phyloP scores from a whole-genome alignment of 1,140 invertebrate species.

The Monochamus saltuarius region DNA sequence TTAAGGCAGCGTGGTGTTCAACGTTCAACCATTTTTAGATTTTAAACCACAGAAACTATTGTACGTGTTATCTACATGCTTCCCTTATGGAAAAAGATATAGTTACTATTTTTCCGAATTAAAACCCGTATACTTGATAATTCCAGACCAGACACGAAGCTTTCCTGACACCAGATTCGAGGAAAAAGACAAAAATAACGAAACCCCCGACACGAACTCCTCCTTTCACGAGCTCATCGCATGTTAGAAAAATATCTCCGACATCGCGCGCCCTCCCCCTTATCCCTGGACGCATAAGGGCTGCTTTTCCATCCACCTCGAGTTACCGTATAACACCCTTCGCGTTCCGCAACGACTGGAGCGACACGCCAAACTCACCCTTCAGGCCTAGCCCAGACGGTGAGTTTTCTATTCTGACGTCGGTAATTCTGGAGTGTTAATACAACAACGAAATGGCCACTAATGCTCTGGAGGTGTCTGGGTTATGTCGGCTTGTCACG shows the following conservation, averaged over 20 bases:
- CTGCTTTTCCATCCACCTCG: constrained; percentile 11
- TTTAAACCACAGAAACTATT: too few species aligned
- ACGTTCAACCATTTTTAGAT: too few species aligned
- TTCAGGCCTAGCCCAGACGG: constrained; percentile 12
- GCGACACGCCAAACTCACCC: constrained; percentile 18
- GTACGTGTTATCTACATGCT: too few species aligned
- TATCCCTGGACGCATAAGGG: constrained; percentile 17
- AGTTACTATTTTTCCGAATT: too few species aligned
- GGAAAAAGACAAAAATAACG: too few species aligned
- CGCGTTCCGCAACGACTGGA: constrained; percentile 6
- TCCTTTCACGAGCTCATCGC: constrained; percentile 23
- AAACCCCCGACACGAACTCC: too few species aligned
- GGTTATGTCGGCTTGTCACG: constrained; percentile 45
- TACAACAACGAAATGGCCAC: constrained; percentile 51
- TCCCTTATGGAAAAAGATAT: too few species aligned
- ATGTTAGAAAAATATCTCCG: constrained; percentile 33
- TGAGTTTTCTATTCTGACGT: constrained; percentile 20
- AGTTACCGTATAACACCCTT: constrained; percentile 26
- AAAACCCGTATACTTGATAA: too few species aligned
- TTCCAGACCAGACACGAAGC: too few species aligned
- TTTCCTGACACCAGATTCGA: too few species aligned
- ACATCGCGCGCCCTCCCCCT: constrained; percentile 17
- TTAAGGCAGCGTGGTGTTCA: too few species aligned
- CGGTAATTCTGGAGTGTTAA: constrained; percentile 51
- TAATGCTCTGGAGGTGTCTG: constrained; percentile 49